Evolutionary conservation across 2,113 vertebrate species (phyloP).

Genomic region (Megaptera novaeangliae): DNA sequence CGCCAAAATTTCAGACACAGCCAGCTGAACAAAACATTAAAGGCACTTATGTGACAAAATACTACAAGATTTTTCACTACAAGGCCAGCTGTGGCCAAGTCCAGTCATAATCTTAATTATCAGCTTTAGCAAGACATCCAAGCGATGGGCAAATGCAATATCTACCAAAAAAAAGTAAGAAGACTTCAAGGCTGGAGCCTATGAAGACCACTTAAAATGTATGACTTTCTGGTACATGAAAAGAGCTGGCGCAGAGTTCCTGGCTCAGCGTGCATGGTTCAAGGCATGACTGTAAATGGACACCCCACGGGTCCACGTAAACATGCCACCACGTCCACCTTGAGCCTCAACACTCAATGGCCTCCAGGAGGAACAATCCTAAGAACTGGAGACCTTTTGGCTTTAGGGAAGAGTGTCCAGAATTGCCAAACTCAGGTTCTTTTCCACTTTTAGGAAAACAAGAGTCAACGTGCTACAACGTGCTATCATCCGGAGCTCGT

Average conservation of each 20-base stretch:
- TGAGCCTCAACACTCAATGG: background rate
- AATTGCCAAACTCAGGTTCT: background rate
- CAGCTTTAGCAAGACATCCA: background rate
- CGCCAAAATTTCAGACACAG: background rate
- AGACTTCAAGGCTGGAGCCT: background rate
- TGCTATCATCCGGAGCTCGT: fast-evolving
- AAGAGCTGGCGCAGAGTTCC: background rate
- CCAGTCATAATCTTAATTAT: background rate
- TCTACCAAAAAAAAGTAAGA: background rate
- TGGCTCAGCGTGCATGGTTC: fast-evolving
- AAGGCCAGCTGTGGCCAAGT: background rate
- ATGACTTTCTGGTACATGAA: background rate
- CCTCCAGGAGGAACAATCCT: background rate
- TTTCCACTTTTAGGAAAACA: background rate
- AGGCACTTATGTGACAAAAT: background rate
- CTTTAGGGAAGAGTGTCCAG: background rate
- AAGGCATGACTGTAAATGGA: fast-evolving
- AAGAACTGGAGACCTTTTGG: fast-evolving
- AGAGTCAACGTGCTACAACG: fast-evolving
- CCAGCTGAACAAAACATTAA: background rate
- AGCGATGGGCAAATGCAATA: background rate
- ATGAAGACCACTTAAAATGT: fast-evolving
- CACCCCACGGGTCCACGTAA: fast-evolving
- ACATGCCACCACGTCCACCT: fast-evolving
- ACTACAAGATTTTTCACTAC: background rate